Conservation (phyloP, 2,797 vertebrate genomes). For the Hozukius guyotensis region DNA sequence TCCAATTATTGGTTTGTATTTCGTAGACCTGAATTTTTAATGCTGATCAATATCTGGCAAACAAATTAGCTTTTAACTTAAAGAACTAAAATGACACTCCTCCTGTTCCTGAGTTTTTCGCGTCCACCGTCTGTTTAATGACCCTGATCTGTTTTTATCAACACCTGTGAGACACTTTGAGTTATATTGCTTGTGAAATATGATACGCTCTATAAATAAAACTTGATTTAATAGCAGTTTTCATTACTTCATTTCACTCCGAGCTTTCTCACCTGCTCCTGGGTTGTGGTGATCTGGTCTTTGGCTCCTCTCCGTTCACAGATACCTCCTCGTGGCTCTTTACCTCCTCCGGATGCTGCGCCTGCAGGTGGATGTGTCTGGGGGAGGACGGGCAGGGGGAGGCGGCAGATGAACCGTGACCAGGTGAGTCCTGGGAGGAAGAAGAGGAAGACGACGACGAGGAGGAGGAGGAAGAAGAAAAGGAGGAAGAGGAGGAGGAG, state of each 20-base stretch:
- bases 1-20: constrained; percentile 5
- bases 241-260: not conserved
- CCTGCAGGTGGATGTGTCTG: constrained; percentile 81
- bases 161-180: constrained; percentile 9
- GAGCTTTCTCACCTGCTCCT: constrained; percentile 54
- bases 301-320: constrained; percentile 41
- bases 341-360: constrained; percentile 55
- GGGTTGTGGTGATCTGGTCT: not conserved
- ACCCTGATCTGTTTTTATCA: constrained; percentile 1
- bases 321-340: constrained; percentile 41
- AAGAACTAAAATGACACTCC: not conserved
- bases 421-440: constrained; percentile 49
- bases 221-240: not conserved
- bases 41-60: not conserved
- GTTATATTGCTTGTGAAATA: constrained; percentile 13
- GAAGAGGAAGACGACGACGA: constrained; percentile 67
- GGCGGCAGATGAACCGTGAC: constrained; percentile 70
- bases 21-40: not conserved
- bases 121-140: not conserved
- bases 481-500: constrained; percentile 25
- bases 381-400: constrained; percentile 79
- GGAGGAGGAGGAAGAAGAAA: constrained; percentile 44
- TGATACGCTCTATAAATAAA: not conserved
- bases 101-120: not conserved
- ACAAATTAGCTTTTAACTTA: not conserved